Evolutionary conservation across 2,113 vertebrate genomes (phyloP).

Genomic region (Pteruthius melanotis): DNA sequence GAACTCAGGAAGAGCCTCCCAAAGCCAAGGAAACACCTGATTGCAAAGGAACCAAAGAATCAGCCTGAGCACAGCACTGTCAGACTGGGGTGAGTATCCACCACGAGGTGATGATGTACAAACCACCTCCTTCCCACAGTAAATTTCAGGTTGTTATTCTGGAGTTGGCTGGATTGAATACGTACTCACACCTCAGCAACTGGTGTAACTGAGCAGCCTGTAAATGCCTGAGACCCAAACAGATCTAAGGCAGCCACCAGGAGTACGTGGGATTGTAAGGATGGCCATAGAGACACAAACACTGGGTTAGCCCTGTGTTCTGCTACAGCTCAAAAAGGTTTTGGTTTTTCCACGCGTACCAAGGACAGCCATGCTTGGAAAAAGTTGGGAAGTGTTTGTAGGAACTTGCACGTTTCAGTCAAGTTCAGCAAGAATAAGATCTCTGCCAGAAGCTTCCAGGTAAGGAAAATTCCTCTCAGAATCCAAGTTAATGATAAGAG

Average conservation of each 20-base stretch:
- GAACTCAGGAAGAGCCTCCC: neutral
- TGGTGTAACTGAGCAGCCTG: neutral
- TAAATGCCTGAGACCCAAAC: neutral
- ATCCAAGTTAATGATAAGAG: neutral
- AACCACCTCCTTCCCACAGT: neutral
- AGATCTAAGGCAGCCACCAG: neutral
- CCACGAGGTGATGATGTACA: rapidly evolving
- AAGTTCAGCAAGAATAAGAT: neutral
- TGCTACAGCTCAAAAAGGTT: neutral
- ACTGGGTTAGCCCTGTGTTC: neutral
- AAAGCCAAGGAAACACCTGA: neutral
- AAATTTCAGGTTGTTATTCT: neutral
- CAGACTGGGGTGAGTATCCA: neutral
- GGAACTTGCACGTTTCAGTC: neutral
- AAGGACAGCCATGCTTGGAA: neutral
- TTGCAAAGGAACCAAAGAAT: neutral
- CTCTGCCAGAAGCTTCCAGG: neutral
- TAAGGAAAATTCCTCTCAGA: neutral
- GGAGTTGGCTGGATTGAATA: neutral
- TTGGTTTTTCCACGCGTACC: neutral
- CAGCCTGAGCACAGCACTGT: neutral
- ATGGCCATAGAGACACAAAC: neutral
- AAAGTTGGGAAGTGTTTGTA: neutral
- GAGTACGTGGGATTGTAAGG: rapidly evolving
- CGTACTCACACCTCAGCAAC: neutral